These are phyloP conservation scores for Rhyzopertha dominica DNA, from an alignment of 1,140 invertebrate species.

Conservation along the genomic window DNA sequence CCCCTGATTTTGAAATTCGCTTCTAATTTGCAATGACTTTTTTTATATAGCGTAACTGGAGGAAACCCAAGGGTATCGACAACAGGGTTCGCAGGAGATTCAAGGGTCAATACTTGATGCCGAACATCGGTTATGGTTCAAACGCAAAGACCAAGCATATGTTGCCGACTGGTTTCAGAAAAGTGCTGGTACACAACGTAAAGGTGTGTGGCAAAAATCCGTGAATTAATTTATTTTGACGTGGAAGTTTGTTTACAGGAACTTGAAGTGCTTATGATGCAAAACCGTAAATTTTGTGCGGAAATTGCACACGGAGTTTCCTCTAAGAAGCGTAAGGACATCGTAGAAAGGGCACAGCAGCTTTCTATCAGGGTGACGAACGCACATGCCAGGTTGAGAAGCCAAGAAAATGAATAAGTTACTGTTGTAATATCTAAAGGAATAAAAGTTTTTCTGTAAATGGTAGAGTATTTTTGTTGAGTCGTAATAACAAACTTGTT, in stretches of 20 bases:
- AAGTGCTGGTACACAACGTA: conserved; percentile 75
- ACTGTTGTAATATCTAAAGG: conserved; percentile 18
- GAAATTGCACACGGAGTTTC: conserved; percentile 97
- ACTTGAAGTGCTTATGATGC: conserved; percentile 97
- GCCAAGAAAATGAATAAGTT: conserved; percentile 96
- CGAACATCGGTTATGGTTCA: conserved; percentile 98
- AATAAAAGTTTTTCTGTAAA: conserved; percentile 10
- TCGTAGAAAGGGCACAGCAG: conserved; percentile 95
- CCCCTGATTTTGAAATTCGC: conserved; percentile 5
- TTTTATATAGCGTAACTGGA: conserved; percentile 70
- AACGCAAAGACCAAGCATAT: conserved; percentile 92
- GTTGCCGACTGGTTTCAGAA: conserved; percentile 95
- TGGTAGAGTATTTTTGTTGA: background rate
- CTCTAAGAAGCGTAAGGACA: conserved; percentile 91
- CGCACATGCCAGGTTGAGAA: conserved; percentile 89
- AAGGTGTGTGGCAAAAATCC: conserved; percentile 72
- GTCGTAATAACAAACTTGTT: conserved; percentile 2
- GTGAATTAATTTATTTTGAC: too few relatives aligned
- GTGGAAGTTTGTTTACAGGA: conserved; percentile 73
- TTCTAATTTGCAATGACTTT: conserved; percentile 2
- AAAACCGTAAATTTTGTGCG: conserved; percentile 94
- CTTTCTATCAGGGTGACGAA: conserved; percentile 94
- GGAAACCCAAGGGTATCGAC: conserved; percentile 97
- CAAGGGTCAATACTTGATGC: conserved; percentile 99
- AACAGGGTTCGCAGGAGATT: conserved; percentile 97